Base-by-base conservation (phyloP, 2,797 vertebrate genomes). In the Dendrocincla tyrannina region DNA sequence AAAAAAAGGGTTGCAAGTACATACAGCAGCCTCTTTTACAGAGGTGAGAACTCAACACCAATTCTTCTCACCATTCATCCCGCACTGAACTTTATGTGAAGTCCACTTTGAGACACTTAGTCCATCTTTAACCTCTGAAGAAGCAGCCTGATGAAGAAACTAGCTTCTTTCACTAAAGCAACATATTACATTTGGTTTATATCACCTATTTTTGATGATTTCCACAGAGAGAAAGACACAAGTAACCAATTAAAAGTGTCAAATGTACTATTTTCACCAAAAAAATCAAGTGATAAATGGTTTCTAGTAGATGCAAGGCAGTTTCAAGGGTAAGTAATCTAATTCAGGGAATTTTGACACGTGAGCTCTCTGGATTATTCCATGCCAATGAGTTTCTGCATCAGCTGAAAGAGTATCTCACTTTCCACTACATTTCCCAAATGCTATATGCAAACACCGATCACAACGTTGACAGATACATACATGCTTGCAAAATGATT, bases 401-500 rank as follows among this genome's bases (percentile, higher is more conserved):
- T 84, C 85, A 90, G 67, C 37, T 89, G 72, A 44, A 89, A 88
- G 69, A 73, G 9, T 42, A 85, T 63, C 75, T 89, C 62, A 39
- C 85, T 90, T 93, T 83, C 50, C 75, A 88, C 69, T 59, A 81
- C 74, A 55, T 88, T 91, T 95, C 91, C 79, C 84, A 89, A 85
- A 85, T 15, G 49, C 66, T 80, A 41, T 52, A 92, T 35, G 39
- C 79, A 88, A 95, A 93, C 80, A 93, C 62, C 13, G 50, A 89
- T 72, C 88, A 83, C 62, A 88, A 52, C 6, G 0, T 2, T 66
- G 76, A 77, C 82, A 91, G 66, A 75, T 47, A 78, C 32, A 66
- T 1, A 20, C 27, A 24, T 5, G 47, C 59, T 10, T 60, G 59
- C 25, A 80, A 89, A 93, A 53, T 9, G 10, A 70, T 68, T 88